phyloP scores from a whole-genome alignment of 2,797 vertebrate species.

The Macropus fuliginosus region DNA sequence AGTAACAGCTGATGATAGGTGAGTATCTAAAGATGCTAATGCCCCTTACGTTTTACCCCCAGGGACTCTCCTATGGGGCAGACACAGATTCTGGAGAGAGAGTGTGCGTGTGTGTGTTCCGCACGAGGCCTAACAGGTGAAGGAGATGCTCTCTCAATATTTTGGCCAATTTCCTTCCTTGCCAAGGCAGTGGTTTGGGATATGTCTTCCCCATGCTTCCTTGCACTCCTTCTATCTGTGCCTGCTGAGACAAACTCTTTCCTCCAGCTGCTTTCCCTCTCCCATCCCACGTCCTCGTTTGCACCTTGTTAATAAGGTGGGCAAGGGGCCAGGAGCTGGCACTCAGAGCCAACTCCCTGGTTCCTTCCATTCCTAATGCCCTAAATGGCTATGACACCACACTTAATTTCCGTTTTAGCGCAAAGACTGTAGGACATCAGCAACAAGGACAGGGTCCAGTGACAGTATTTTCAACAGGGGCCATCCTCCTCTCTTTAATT shows the following conservation, averaged over 20 bases:
- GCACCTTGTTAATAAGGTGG: slow-evolving; percentile 70
- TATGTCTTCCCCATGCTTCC: slow-evolving; percentile 35
- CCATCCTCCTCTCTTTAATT: slow-evolving; percentile 80
- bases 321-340: slow-evolving; percentile 68
- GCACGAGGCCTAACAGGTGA: not conserved
- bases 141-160: slow-evolving; percentile 60
- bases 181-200: slow-evolving; percentile 71
- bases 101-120: slow-evolving; percentile 26
- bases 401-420: slow-evolving; percentile 77
- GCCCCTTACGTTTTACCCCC: not conserved
- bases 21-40: slow-evolving; percentile 12
- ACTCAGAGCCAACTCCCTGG: slow-evolving; percentile 26
- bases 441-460: slow-evolving; percentile 72
- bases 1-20: slow-evolving; percentile 27
- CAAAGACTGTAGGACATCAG: slow-evolving; percentile 72
- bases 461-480: slow-evolving; percentile 74
- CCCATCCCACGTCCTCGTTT: slow-evolving; percentile 44
- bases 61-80: not conserved
- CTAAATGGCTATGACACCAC: slow-evolving; percentile 65
- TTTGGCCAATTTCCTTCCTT: slow-evolving; percentile 69
- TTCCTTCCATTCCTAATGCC: slow-evolving; percentile 65
- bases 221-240: slow-evolving; percentile 45
- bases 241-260: slow-evolving; percentile 50
- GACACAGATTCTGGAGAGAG: not conserved
- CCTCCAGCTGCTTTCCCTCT: slow-evolving; percentile 44